A percentile compares a stretch with the other conserved stretches of the same genome.
Conservation (phyloP, 2,113 vertebrate species). For the Corynorhinus townsendii region DNA sequence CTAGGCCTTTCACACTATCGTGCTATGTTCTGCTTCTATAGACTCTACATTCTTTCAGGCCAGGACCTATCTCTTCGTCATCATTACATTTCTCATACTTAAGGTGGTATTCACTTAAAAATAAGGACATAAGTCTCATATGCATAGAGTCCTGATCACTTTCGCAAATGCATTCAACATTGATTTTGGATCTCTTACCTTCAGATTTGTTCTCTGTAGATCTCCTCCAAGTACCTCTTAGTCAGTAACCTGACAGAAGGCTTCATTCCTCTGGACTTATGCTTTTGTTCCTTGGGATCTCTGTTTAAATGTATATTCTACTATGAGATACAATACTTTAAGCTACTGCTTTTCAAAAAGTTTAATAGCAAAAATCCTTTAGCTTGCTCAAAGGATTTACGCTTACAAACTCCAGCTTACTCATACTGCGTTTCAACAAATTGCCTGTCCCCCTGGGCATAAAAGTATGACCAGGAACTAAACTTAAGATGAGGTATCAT, state of each 20-base stretch:
- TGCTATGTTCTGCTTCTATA: not conserved
- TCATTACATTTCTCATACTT: not conserved
- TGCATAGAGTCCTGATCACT: not conserved
- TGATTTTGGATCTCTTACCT: not conserved
- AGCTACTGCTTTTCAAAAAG: not conserved
- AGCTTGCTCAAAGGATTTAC: not conserved
- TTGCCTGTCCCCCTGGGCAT: not conserved
- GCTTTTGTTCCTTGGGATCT: not conserved
- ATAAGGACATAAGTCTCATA: not conserved
- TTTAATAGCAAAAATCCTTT: not conserved
- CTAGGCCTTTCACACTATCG: fast-evolving
- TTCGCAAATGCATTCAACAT: not conserved
- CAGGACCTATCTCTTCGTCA: not conserved
- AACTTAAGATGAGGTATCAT: not conserved
- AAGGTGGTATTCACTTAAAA: not conserved
- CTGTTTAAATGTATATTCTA: not conserved
- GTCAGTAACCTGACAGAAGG: not conserved
- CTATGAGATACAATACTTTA: not conserved
- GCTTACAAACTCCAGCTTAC: not conserved
- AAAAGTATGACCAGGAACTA: not conserved
- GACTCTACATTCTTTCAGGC: not conserved
- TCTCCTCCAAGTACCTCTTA: not conserved
- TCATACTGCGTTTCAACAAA: not conserved
- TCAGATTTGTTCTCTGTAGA: not conserved
- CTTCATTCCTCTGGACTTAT: not conserved